Evolutionary conservation across 1,140 invertebrate genomes (phyloP).

Genomic region (Littorina saxatilis): DNA sequence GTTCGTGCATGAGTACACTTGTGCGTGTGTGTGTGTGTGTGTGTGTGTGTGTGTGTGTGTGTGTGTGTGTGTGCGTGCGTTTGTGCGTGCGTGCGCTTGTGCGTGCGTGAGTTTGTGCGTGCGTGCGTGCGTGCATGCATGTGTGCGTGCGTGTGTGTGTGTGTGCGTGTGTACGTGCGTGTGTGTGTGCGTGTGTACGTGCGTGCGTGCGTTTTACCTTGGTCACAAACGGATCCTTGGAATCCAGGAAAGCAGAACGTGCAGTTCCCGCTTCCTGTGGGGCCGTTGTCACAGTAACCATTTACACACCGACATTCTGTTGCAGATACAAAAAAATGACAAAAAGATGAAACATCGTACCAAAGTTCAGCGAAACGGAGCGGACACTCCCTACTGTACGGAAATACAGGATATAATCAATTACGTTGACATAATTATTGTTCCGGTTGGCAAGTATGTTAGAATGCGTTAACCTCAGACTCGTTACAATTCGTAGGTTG

Average conservation of each 20-base stretch:
- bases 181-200: neutral
- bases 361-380: neutral
- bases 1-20: too few relatives aligned
- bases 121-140: neutral
- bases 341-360: neutral
- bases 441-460: neutral
- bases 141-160: neutral
- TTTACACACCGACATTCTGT: conserved; percentile 56
- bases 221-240: conserved; percentile 54
- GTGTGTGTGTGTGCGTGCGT: too few relatives aligned
- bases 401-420: too few relatives aligned
- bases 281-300: conserved; percentile 55
- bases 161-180: neutral
- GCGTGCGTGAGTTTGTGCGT: too few relatives aligned
- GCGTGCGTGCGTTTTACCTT: conserved; percentile 42
- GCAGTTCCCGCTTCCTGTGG: conserved; percentile 52
- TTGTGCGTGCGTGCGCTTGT: too few relatives aligned
- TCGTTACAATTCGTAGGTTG: neutral
- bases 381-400: too few relatives aligned
- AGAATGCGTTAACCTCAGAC: too few relatives aligned
- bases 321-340: neutral
- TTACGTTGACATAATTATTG: too few relatives aligned
- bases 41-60: too few relatives aligned
- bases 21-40: too few relatives aligned
- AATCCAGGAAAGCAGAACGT: conserved; percentile 54